These are phyloP conservation scores for Rousettus madagascariensis DNA, from an alignment of 2,797 vertebrate genomes.

Conservation along the genomic window DNA sequence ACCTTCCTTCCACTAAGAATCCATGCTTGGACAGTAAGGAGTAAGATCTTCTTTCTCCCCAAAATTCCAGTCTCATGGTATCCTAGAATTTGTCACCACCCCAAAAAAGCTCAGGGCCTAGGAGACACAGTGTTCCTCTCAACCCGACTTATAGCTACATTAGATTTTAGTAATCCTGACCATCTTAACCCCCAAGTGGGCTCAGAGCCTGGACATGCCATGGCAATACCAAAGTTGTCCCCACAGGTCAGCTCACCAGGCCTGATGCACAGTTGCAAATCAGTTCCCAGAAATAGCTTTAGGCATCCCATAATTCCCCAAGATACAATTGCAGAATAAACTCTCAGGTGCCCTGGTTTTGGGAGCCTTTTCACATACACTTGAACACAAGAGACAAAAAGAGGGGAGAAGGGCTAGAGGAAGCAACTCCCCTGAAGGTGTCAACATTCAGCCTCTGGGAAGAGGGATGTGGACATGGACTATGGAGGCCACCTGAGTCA, in stretches of 20 bases:
- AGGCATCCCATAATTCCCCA: background rate
- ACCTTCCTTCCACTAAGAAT: background rate
- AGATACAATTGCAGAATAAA: background rate
- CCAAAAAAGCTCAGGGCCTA: background rate
- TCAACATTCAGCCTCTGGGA: too few relatives aligned
- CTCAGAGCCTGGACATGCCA: background rate
- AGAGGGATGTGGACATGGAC: background rate
- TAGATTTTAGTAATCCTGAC: background rate
- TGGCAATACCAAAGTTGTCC: background rate
- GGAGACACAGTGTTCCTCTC: background rate
- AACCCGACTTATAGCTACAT: background rate
- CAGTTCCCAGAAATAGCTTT: background rate
- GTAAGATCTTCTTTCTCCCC: background rate
- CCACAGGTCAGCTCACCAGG: background rate
- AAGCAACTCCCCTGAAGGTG: background rate
- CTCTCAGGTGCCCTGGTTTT: background rate
- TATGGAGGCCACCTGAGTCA: fast-evolving
- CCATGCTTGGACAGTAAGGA: background rate
- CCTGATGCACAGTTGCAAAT: background rate
- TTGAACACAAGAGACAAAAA: background rate
- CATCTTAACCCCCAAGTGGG: background rate
- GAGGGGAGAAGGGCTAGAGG: background rate
- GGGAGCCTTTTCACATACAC: background rate
- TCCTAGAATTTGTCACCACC: background rate
- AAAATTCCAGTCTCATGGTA: background rate